These are phyloP conservation scores for Zaprionus taronus DNA, from an alignment of 1,140 invertebrate species.

Conservation along the genomic window DNA sequence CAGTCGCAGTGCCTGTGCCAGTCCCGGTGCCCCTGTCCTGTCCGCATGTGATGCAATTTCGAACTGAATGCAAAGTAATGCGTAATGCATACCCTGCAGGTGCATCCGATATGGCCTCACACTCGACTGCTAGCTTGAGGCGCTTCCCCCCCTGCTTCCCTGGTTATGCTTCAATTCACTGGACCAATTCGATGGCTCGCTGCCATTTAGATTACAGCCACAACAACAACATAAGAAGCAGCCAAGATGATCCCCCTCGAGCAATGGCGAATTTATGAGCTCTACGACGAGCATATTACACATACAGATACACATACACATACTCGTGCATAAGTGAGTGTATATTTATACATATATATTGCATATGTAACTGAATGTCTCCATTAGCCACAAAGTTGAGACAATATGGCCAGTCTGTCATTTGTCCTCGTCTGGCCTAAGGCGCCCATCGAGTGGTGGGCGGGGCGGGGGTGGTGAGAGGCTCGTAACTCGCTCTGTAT, in stretches of 20 bases:
- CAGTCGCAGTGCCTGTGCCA: background rate
- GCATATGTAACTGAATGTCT: conserved; percentile 18
- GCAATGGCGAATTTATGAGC: conserved; percentile 36
- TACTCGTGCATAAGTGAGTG: conserved; percentile 14
- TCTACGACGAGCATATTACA: background rate
- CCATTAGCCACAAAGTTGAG: conserved; percentile 39
- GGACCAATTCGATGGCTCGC: conserved; percentile 19
- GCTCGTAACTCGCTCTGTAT: conserved; percentile 38
- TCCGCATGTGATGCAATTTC: conserved; percentile 47
- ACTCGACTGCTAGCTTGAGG: background rate
- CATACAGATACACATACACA: background rate
- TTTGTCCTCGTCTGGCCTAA: conserved; percentile 23
- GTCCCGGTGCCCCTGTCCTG: background rate
- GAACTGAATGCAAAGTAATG: conserved; percentile 19
- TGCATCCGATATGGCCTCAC: conserved; percentile 21
- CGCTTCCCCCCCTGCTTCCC: background rate
- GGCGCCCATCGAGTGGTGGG: conserved; percentile 12
- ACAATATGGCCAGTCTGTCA: conserved; percentile 37
- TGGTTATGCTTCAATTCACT: background rate
- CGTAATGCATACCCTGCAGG: conserved; percentile 17
- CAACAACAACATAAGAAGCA: conserved; percentile 4
- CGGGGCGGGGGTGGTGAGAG: conserved; percentile 9
- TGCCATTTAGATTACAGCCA: conserved; percentile 26
- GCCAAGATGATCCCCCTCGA: background rate
- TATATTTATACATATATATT: background rate